Base-by-base conservation (phyloP, 2,888 invertebrate genomes). In the Agriopis leucophaearia region DNA sequence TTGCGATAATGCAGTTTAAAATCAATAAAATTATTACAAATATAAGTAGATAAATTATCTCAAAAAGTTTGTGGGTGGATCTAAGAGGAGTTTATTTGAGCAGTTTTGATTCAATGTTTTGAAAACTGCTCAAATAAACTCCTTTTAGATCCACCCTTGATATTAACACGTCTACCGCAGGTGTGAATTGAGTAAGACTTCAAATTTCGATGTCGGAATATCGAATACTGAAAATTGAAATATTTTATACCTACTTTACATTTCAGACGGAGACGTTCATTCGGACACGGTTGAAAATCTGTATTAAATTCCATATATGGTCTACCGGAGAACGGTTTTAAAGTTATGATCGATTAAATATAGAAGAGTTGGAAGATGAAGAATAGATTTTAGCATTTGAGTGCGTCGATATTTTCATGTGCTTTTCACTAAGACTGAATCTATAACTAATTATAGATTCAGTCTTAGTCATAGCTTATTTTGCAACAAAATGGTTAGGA, bases 211-310 rank as follows among this genome's bases (percentile, higher is more conserved):
- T 55, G 66, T 58, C 70, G 57, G 55, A 58, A 65, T 72, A 66
- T 71, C 54, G 68, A 73, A 77, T 75, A 76, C 74, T 71, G 73
- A 73, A 52, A 76, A 76, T 75, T 70, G 68, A 70, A 75, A 73
- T 73, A 60, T 67, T 70, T 67, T 44, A 59, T 59, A 59, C 40
- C 50, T 50, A 42, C 65, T 63, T 67, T 65, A 68, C 60, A 70
- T 71, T 61, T 69, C 55, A 64, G 69, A 68, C 64, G 52, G 69
- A 61, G 44, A 57, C 58, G 60, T 64, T 67, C 52, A 66, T 63
- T 69, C 64, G 56, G 64, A 62, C 63, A 64, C 64, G 71, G 58
- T 57, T 13, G 60, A 50, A 64, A 64, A 69, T 64, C 35, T 12
- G 48, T 69, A 51, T 69, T 60, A 40, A 60, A 67, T 67, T 57